A percentile compares a stretch with the other conserved stretches of the same genome.
Conservation (phyloP, 2,797 vertebrate species). For the Limnodromus scolopaceus region DNA sequence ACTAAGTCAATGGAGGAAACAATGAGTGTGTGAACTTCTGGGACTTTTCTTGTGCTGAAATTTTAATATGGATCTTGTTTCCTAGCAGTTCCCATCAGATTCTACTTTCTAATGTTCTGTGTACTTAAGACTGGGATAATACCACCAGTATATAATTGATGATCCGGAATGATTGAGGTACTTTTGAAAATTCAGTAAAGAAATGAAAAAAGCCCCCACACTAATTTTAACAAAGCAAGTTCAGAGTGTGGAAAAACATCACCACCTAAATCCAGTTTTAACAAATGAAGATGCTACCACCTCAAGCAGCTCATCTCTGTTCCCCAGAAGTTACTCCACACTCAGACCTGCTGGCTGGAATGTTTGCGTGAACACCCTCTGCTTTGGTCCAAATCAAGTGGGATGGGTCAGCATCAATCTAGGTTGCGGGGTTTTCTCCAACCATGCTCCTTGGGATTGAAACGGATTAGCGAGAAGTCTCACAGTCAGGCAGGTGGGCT, state of each 20-base stretch:
- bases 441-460: accelerated
- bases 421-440: not conserved
- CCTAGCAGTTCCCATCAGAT: not conserved
- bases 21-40: not conserved
- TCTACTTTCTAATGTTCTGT: not conserved
- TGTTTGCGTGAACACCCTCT: not conserved
- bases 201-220: not conserved
- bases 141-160: not conserved
- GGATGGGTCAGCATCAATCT: not conserved
- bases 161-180: not conserved
- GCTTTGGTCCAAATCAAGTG: not conserved
- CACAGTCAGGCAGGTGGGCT: accelerated
- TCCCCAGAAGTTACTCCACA: not conserved
- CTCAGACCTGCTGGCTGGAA: not conserved
- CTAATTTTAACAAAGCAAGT: not conserved
- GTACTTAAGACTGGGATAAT: not conserved
- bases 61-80: not conserved
- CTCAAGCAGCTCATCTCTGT: not conserved
- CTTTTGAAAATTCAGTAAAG: not conserved
- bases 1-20: not conserved
- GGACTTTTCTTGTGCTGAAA: not conserved
- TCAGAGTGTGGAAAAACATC: not conserved
- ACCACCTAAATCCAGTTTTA: not conserved
- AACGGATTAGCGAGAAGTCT: not conserved
- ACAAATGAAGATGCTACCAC: not conserved